Evolutionary conservation across 2,888 invertebrate species (phyloP).

Genomic region (Eilema depressum): DNA sequence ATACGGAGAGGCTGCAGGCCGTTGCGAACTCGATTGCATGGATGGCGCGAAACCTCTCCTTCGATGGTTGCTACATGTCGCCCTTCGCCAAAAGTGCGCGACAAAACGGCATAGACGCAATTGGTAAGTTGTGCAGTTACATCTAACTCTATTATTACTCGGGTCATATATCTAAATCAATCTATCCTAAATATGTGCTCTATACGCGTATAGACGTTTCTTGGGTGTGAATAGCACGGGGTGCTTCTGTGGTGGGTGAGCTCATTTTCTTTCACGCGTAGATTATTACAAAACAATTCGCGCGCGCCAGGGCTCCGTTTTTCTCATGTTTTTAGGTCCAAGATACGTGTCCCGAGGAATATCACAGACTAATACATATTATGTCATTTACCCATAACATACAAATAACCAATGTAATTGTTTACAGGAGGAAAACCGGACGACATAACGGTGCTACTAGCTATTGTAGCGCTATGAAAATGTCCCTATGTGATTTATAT

Average conservation of each 20-base stretch:
- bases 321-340: too few species aligned
- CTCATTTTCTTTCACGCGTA: too few species aligned
- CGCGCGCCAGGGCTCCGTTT: too few species aligned
- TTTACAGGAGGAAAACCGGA: conserved; percentile 98
- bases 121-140: conserved; percentile 86
- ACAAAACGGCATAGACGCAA: conserved; percentile 96
- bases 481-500: conserved; percentile 74
- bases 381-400: background rate
- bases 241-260: too few species aligned
- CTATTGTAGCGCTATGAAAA: conserved; percentile 94
- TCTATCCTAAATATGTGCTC: too few species aligned
- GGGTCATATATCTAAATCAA: too few species aligned
- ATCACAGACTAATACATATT: background rate
- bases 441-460: conserved; percentile 98
- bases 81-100: conserved; percentile 98
- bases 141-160: background rate
- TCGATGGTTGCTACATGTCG: conserved; percentile 97
- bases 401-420: conserved; percentile 43
- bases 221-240: too few species aligned
- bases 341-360: too few species aligned
- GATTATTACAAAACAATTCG: too few species aligned
- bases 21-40: conserved; percentile 98
- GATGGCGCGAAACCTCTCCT: conserved; percentile 97
- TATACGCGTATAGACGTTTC: too few species aligned
- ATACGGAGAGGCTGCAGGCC: conserved; percentile 93